Evolutionary conservation across 2,888 invertebrate species (phyloP).

Genomic region (Eupithecia inturbata): DNA sequence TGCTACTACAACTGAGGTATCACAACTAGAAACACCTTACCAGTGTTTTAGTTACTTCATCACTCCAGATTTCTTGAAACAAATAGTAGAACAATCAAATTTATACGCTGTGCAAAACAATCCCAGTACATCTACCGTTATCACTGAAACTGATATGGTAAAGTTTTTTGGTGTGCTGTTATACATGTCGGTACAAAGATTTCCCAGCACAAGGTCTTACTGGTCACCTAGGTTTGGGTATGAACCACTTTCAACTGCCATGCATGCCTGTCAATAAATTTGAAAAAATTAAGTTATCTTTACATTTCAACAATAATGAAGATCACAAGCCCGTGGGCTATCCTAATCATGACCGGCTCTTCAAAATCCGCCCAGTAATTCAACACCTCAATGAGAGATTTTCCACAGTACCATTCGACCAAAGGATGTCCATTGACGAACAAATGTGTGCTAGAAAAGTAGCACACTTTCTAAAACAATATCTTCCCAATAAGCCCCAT

Average conservation of each 20-base stretch:
- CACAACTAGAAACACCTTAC: no score
- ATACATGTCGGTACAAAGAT: conserved; percentile 37
- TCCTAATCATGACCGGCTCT: not conserved
- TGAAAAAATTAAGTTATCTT: conserved; percentile 8
- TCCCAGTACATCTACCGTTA: conserved; percentile 34
- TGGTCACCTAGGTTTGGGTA: not conserved
- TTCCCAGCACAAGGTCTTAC: conserved; percentile 31
- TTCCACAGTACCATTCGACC: not conserved
- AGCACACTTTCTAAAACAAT: conserved; percentile 6
- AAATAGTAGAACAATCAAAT: no score
- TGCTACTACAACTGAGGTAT: no score
- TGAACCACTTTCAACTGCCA: not conserved
- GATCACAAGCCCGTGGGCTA: not conserved
- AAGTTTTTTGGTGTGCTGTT: conserved; percentile 38
- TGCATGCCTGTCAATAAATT: not conserved
- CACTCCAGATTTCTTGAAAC: no score
- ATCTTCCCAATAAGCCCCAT: conserved; percentile 2
- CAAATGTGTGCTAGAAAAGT: conserved; percentile 9
- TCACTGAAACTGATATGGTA: conserved; percentile 28
- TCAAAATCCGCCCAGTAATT: not conserved
- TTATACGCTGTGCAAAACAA: not conserved
- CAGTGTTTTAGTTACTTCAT: no score
- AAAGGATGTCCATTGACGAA: not conserved
- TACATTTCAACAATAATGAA: conserved; percentile 11
- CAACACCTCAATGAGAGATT: conserved; percentile 5